Base-by-base conservation (phyloP, 2,888 invertebrate genomes). In the Ecdyonurus torrentis region DNA sequence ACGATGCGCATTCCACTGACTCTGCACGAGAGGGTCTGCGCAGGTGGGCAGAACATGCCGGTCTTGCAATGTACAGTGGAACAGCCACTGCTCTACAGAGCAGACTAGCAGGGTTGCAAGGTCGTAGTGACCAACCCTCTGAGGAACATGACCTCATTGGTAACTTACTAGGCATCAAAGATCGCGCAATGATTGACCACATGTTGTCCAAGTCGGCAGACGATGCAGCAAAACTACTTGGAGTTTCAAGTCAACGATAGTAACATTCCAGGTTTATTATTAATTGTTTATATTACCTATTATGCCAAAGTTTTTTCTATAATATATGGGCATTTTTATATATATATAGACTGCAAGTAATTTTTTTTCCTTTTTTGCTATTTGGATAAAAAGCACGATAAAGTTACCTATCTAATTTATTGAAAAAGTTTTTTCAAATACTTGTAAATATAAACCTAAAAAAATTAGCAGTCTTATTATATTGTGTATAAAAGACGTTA, bases 211-310 rank as follows among this genome's bases (percentile, higher is more conserved):
- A 72, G 62, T 83, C 87, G 1, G 85, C 91, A 25, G 84, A 86
- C 67, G 91, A 91, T 72, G 93, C 93, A 23, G 93, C 93, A 1
- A 89, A 91, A 72, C 81, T 93, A 67, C 78, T 94, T 23, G 89
- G 94, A 23, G 88, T 93, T 61, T 63, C 63, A 59, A 53, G 60
- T 53, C 61, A 63, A 22, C 55, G 55, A 7, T 55, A 58, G 61
- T 37, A 37, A 10, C 15, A n/a, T n/a, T n/a, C n/a, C n/a, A n/a
- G n/a, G n/a, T n/a, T n/a, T n/a, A n/a, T n/a, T n/a, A n/a, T n/a
- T n/a, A n/a, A n/a, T n/a, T n/a, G n/a, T n/a, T n/a, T n/a, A n/a
- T n/a, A n/a, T n/a, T n/a, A n/a, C n/a, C n/a, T n/a, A n/a, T n/a
- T n/a, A n/a, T 37, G 37, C 37, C 37, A 37, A 37, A 37, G 37